Conservation (phyloP, 2,113 vertebrate genomes). For the Dasypus novemcinctus region DNA sequence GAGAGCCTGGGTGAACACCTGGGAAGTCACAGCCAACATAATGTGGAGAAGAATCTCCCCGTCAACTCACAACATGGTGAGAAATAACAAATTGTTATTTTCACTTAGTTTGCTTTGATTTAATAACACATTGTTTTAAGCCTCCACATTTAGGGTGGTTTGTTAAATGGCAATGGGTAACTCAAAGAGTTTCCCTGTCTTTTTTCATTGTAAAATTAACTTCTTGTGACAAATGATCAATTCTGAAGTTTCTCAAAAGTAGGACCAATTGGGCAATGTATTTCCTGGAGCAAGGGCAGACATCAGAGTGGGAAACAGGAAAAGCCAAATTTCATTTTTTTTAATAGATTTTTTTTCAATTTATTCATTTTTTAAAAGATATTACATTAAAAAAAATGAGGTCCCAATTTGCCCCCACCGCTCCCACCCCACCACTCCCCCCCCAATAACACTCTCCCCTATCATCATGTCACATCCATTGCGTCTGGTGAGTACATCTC, state of each 20-base stretch:
- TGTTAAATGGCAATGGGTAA: neutral
- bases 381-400: too few species aligned
- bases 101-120: neutral
- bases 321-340: neutral
- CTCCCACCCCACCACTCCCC: too few species aligned
- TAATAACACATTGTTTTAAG: neutral
- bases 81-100: neutral
- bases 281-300: neutral
- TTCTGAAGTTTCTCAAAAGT: neutral
- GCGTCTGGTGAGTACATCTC: too few species aligned
- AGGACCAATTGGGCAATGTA: neutral
- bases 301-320: neutral
- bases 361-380: too few species aligned
- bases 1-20: too few species aligned
- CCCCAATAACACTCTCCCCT: too few species aligned
- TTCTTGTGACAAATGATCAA: neutral
- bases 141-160: neutral
- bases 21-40: neutral
- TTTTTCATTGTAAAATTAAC: conserved; percentile 7
- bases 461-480: too few species aligned
- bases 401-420: too few species aligned
- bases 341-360: too few species aligned
- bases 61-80: neutral
- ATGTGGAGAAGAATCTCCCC: neutral
- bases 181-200: neutral